These are phyloP conservation scores for Oligia fasciuncula DNA, from an alignment of 2,888 invertebrate genomes.

Conservation along the genomic window DNA sequence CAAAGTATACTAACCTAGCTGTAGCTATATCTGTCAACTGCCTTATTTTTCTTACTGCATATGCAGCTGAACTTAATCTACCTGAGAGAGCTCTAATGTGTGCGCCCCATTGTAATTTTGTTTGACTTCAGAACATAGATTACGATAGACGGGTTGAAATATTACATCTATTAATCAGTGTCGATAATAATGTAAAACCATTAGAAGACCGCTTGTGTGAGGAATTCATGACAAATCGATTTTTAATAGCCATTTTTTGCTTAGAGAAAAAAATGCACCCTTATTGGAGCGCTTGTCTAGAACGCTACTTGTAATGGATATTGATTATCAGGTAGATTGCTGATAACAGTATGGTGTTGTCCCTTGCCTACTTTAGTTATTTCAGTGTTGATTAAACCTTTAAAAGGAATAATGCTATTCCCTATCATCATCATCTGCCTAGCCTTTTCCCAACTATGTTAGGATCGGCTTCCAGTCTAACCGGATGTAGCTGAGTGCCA, in stretches of 20 bases:
- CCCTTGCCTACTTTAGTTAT: not conserved
- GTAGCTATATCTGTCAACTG: no score
- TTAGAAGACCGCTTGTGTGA: slow-evolving; percentile 11
- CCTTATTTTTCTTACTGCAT: no score
- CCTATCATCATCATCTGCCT: not conserved
- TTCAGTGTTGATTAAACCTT: slow-evolving; percentile 1
- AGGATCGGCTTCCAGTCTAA: no score
- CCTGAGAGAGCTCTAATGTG: no score
- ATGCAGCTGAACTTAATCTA: no score
- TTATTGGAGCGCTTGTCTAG: not conserved
- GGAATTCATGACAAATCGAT: slow-evolving; percentile 14
- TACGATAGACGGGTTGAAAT: not conserved
- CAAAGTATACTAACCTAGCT: no score
- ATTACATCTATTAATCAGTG: slow-evolving; percentile 27
- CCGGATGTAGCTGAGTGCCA: not conserved
- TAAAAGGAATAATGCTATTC: not conserved
- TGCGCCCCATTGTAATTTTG: no score
- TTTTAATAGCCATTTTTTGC: slow-evolving; percentile 25
- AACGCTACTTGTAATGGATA: slow-evolving; percentile 5
- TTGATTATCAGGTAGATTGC: not conserved
- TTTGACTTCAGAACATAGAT: slow-evolving; percentile 9
- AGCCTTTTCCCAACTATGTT: no score
- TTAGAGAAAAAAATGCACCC: not conserved
- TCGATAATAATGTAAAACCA: not conserved
- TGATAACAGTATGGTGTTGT: slow-evolving; percentile 12